Conservation (phyloP, 2,797 vertebrate species). For the Valencia hispanica region DNA sequence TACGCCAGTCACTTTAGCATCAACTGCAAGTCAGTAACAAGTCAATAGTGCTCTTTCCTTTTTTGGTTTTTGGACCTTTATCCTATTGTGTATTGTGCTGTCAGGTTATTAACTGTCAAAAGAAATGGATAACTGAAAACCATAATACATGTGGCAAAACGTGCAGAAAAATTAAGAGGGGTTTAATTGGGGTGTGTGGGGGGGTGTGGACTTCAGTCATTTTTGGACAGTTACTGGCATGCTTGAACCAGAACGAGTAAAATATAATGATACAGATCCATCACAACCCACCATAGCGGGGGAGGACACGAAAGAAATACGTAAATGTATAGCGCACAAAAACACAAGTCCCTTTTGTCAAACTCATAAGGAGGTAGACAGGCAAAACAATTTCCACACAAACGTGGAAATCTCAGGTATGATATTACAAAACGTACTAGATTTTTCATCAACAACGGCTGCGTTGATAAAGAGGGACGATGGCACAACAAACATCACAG, state of each 20-base stretch:
- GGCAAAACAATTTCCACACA: slow-evolving; percentile 61
- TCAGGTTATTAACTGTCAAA: slow-evolving; percentile 54
- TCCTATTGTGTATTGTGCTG: slow-evolving; percentile 69
- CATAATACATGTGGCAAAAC: slow-evolving; percentile 64
- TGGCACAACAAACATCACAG: slow-evolving; percentile 56
- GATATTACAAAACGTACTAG: slow-evolving; percentile 45
- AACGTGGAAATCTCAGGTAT: slow-evolving; percentile 49
- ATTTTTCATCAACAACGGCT: slow-evolving; percentile 55
- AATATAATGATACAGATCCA: slow-evolving; percentile 62
- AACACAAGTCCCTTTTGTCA: slow-evolving; percentile 76
- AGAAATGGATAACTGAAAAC: slow-evolving; percentile 54
- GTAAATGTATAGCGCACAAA: slow-evolving; percentile 67
- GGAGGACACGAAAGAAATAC: neutral
- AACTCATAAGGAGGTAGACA: slow-evolving; percentile 77
- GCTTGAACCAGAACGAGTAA: slow-evolving; percentile 62
- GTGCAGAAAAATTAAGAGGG: slow-evolving; percentile 61
- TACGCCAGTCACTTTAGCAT: slow-evolving; percentile 59
- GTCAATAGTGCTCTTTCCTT: slow-evolving; percentile 68
- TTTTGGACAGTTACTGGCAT: slow-evolving; percentile 66
- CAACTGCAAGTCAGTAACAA: slow-evolving; percentile 66
- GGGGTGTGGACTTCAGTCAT: slow-evolving; percentile 57
- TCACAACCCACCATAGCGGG: slow-evolving; percentile 55
- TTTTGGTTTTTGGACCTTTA: slow-evolving; percentile 53
- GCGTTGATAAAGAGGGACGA: slow-evolving; percentile 45
- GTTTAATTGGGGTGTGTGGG: slow-evolving; percentile 44